phyloP scores from a whole-genome alignment of 2,797 vertebrate species.

The Pelobates cultripes region DNA sequence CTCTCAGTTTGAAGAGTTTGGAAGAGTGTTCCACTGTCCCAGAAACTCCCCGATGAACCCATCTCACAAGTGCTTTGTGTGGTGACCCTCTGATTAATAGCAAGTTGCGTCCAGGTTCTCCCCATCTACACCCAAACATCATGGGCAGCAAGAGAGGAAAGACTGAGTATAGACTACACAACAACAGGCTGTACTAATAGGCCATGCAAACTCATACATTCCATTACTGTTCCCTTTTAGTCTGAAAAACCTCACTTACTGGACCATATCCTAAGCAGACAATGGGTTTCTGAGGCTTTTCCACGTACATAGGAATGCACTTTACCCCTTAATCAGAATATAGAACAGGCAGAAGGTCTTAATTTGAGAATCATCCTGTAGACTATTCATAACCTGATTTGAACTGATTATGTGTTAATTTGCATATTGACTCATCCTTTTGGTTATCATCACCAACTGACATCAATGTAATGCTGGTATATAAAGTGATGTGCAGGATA shows the following conservation, averaged over 20 bases:
- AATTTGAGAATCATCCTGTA: not conserved
- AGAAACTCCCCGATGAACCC: conserved; percentile 94
- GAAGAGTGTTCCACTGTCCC: conserved; percentile 93
- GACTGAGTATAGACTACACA: conserved; percentile 24
- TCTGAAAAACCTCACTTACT: not conserved
- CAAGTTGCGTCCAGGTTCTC: not conserved
- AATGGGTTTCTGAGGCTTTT: not conserved
- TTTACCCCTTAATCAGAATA: not conserved
- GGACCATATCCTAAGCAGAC: not conserved
- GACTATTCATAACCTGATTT: not conserved
- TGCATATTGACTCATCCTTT: not conserved
- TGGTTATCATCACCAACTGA: not conserved
- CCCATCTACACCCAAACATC: conserved; percentile 32
- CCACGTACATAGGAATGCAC: not conserved
- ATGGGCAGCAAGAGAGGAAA: conserved; percentile 28
- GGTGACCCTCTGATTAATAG: conserved; percentile 76
- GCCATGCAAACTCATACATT: not conserved
- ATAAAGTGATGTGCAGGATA: not conserved
- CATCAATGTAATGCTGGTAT: not conserved
- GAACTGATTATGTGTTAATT: not conserved
- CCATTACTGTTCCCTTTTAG: conserved; percentile 7
- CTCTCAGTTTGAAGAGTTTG: conserved; percentile 96
- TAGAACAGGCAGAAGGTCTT: not conserved
- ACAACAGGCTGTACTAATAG: not conserved
- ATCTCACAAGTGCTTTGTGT: conserved; percentile 88